These are phyloP conservation scores for Fistularia tabacaria DNA, from an alignment of 2,797 vertebrate genomes.

Conservation along the genomic window DNA sequence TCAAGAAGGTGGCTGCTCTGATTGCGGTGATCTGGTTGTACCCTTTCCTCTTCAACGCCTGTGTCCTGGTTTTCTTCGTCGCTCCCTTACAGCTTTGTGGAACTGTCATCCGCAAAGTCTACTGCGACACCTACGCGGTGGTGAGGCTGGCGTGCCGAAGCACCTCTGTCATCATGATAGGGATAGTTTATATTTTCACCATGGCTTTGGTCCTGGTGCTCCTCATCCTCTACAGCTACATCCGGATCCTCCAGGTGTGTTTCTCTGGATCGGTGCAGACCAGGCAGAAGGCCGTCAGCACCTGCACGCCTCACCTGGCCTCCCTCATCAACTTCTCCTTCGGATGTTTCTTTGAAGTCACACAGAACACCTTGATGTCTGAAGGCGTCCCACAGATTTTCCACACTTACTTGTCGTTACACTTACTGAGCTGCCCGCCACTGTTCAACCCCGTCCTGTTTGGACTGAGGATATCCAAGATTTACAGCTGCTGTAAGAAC, in stretches of 20 bases:
- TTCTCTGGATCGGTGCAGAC: conserved; percentile 1
- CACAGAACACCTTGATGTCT: conserved; percentile 28
- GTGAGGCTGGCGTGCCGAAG: conserved; percentile 35
- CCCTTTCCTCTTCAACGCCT: neutral
- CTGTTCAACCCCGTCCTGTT: conserved; percentile 44
- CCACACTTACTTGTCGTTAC: conserved; percentile 27
- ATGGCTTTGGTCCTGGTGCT: neutral
- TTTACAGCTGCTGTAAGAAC: conserved; percentile 1
- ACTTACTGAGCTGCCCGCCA: conserved; percentile 35
- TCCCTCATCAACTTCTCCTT: conserved; percentile 32
- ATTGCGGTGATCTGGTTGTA: conserved; percentile 18
- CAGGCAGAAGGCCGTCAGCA: neutral
- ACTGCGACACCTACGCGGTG: conserved; percentile 37
- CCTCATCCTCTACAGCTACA: conserved; percentile 32
- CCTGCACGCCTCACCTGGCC: conserved; percentile 41
- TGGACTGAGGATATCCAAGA: conserved; percentile 37
- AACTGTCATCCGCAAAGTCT: conserved; percentile 23
- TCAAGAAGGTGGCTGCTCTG: neutral
- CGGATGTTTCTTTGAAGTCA: conserved; percentile 21
- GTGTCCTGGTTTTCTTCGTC: neutral
- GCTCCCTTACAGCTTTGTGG: conserved; percentile 19
- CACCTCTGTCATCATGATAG: conserved; percentile 16
- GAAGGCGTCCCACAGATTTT: neutral
- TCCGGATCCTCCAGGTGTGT: conserved; percentile 23
- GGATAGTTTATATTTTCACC: neutral